phyloP scores from a whole-genome alignment of 64 coral and sea anemone genomes.

The Astreopora myriophthalma region DNA sequence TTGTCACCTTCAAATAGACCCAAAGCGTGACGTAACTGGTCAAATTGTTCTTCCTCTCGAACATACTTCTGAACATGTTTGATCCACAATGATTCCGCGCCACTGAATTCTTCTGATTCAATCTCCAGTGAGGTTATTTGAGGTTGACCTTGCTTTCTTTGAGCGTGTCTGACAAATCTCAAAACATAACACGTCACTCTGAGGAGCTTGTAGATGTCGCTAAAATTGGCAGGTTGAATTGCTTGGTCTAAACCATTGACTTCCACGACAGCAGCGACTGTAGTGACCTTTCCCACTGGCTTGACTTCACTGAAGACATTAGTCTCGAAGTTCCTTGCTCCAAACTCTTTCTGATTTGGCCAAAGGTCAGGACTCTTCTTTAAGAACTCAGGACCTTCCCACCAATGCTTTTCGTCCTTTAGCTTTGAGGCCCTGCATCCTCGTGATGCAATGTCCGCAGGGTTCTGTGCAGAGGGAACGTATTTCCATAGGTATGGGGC shows the following conservation, averaged over 20 bases:
- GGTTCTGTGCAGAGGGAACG: not conserved
- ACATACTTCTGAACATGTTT: slow-evolving; percentile 33
- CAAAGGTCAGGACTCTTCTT: too few relatives aligned
- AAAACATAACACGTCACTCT: slow-evolving; percentile 1
- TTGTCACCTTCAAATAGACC: slow-evolving; percentile 20
- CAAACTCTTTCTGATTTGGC: not conserved
- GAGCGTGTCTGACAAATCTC: slow-evolving; percentile 1
- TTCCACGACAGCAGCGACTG: not conserved
- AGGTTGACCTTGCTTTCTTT: not conserved
- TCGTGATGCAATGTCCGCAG: slow-evolving; percentile 2
- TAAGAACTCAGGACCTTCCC: not conserved
- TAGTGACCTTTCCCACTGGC: not conserved
- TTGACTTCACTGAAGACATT: not conserved
- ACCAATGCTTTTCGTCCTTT: not conserved
- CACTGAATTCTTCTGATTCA: not conserved
- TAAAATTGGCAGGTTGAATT: slow-evolving; percentile 5
- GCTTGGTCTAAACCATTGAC: not conserved
- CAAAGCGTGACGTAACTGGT: slow-evolving; percentile 18
- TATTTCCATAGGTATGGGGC: slow-evolving; percentile 18
- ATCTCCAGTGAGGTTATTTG: not conserved
- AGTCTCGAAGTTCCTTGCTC: not conserved
- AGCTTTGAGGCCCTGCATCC: not conserved
- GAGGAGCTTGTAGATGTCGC: not conserved
- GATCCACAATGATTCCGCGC: slow-evolving; percentile 40
- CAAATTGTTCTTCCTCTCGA: slow-evolving; percentile 33